These are phyloP conservation scores for Amphilophus citrinellus DNA, from an alignment of 2,113 vertebrate genomes.

Conservation along the genomic window DNA sequence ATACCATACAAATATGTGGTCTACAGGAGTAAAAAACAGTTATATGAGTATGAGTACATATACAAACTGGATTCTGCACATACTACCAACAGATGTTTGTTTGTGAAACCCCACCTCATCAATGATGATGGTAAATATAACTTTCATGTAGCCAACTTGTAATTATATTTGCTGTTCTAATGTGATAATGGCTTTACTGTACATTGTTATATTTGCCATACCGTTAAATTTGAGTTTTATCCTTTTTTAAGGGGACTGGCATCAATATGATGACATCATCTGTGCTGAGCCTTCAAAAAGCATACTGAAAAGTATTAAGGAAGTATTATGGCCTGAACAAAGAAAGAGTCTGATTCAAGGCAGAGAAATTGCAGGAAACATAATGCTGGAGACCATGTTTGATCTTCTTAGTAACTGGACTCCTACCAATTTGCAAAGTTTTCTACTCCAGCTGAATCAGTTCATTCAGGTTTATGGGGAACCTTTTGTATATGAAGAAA, in stretches of 20 bases:
- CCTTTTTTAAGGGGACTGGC: conserved; percentile 84
- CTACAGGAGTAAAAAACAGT: not conserved
- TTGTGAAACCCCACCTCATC: conserved; percentile 64
- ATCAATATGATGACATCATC: conserved; percentile 95
- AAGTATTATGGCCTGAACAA: conserved; percentile 19
- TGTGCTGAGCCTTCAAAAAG: conserved; percentile 64
- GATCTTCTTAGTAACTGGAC: conserved; percentile 84
- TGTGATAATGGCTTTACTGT: no score
- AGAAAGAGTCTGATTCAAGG: conserved; percentile 67
- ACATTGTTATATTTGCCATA: no score
- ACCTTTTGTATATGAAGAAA: conserved; percentile 72
- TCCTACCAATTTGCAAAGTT: conserved; percentile 79
- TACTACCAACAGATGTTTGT: conserved; percentile 77
- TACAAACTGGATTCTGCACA: conserved; percentile 71
- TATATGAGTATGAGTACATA: conserved; percentile 72
- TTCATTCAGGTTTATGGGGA: conserved; percentile 69
- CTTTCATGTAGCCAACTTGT: accelerated
- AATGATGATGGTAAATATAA: conserved; percentile 71
- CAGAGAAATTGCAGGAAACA: conserved; percentile 79
- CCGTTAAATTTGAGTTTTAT: no score
- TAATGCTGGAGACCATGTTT: conserved; percentile 89
- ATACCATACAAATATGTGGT: conserved; percentile 91
- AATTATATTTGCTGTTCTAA: no score
- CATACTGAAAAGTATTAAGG: accelerated
- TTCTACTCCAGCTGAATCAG: conserved; percentile 83